Conservation (phyloP, 2,113 vertebrate species). For the Tympanuchus pallidicinctus region DNA sequence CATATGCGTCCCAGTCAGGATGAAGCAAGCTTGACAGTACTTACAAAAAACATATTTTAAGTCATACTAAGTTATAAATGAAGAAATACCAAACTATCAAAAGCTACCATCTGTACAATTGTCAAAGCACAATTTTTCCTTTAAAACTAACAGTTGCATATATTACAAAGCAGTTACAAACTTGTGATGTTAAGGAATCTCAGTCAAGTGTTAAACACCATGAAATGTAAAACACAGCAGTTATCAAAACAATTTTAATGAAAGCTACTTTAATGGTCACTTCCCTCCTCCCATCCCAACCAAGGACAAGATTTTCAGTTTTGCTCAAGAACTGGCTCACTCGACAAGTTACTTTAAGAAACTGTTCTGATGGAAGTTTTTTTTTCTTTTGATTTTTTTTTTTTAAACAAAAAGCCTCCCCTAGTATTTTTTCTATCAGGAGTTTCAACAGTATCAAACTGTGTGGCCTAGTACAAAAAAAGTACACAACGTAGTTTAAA, state of each 20-base stretch:
- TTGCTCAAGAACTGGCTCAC: constrained; percentile 22
- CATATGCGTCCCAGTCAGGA: constrained; percentile 28
- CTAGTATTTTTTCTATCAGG: constrained; percentile 53
- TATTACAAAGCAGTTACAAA: constrained; percentile 76
- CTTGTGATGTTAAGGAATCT: constrained; percentile 41
- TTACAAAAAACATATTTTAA: constrained; percentile 67
- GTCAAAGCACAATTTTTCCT: constrained; percentile 42
- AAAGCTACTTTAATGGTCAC: constrained; percentile 51
- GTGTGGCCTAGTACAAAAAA: constrained; percentile 70
- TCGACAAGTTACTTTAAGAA: constrained; percentile 56
- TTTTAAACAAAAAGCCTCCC: constrained; percentile 75
- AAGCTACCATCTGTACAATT: constrained; percentile 68
- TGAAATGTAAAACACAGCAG: constrained; percentile 71
- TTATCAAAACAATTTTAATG: constrained; percentile 73
- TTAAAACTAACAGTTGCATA: constrained; percentile 49
- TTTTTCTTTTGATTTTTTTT: not conserved
- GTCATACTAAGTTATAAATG: constrained; percentile 61
- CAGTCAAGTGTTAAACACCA: constrained; percentile 65
- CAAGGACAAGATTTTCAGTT: constrained; percentile 41
- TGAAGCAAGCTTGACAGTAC: constrained; percentile 45
- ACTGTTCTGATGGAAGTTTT: constrained; percentile 35
- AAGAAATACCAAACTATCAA: constrained; percentile 59
- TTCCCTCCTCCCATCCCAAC: constrained; percentile 51
- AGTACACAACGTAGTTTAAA: constrained; percentile 65
- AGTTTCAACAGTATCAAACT: constrained; percentile 71